A percentile compares a stretch with the other conserved stretches of the same genome.
Evolutionary conservation across 2,797 vertebrate genomes (phyloP).

Genomic region (Clamator glandarius): DNA sequence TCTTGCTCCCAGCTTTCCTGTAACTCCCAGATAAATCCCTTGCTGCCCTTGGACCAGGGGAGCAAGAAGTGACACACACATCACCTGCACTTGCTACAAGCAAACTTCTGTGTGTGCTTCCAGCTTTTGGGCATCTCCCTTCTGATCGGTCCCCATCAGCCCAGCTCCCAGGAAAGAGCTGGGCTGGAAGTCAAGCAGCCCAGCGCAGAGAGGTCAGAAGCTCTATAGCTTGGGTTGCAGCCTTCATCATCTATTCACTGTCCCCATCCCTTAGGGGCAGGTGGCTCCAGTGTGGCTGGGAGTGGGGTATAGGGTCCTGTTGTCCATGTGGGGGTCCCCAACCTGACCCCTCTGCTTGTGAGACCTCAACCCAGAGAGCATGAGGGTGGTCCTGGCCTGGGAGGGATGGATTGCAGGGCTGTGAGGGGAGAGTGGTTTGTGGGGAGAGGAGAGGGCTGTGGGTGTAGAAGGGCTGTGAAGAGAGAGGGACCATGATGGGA

Average conservation of each 20-base stretch:
- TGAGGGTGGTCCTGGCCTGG: not conserved
- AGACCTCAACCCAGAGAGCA: accelerated
- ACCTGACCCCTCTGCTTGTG: too few relatives aligned
- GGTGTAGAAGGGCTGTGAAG: too few relatives aligned
- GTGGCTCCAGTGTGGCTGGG: not conserved
- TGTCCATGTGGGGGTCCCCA: accelerated
- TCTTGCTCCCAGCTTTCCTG: not conserved
- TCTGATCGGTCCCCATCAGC: not conserved
- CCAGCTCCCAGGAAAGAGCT: accelerated
- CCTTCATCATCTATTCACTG: not conserved
- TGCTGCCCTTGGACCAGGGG: not conserved
- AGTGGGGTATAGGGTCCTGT: not conserved
- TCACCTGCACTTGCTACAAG: accelerated
- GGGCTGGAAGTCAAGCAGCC: accelerated
- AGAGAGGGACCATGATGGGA: too few relatives aligned
- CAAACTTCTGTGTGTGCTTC: accelerated
- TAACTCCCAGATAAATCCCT: accelerated
- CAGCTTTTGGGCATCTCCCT: not conserved
- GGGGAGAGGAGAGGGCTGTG: too few relatives aligned
- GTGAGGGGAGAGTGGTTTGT: too few relatives aligned
- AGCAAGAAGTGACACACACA: not conserved
- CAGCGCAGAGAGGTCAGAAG: not conserved
- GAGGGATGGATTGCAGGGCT: not conserved
- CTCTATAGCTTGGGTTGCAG: not conserved
- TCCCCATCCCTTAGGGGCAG: not conserved